These are phyloP conservation scores for Drusus annulatus DNA, from an alignment of 1,140 invertebrate genomes.

Conservation along the genomic window DNA sequence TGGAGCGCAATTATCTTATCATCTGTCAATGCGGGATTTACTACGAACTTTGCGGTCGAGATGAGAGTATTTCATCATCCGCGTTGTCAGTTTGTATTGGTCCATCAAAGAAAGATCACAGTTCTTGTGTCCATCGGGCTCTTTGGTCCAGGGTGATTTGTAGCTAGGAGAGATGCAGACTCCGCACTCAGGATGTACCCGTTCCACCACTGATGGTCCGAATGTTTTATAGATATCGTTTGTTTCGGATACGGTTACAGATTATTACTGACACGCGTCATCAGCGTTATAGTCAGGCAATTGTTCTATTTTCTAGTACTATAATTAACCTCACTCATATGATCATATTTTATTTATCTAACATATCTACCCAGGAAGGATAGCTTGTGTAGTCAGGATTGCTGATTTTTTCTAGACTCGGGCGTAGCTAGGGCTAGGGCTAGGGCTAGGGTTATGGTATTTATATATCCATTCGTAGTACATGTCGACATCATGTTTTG, in stretches of 20 bases:
- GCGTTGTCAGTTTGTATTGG: slow-evolving; percentile 24
- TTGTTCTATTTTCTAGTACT: too few relatives aligned
- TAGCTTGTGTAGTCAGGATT: too few relatives aligned
- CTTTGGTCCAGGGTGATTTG: slow-evolving; percentile 23
- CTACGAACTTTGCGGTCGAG: slow-evolving; percentile 4
- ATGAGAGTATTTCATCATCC: slow-evolving; percentile 29
- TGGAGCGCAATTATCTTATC: slow-evolving; percentile 29
- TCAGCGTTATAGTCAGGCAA: too few relatives aligned
- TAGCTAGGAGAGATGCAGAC: background rate
- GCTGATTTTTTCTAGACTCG: too few relatives aligned
- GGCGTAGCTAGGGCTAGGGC: too few relatives aligned
- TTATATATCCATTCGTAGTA: too few relatives aligned
- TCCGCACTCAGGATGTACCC: background rate
- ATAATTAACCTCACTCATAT: too few relatives aligned
- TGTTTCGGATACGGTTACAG: background rate
- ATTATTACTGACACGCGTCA: background rate
- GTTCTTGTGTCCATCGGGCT: background rate
- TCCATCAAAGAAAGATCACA: slow-evolving; percentile 22
- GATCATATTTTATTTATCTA: too few relatives aligned
- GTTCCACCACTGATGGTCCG: background rate
- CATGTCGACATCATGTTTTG: too few relatives aligned
- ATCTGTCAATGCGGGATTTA: background rate
- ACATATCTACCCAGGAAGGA: too few relatives aligned
- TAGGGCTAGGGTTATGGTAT: too few relatives aligned
- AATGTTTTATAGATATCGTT: slow-evolving; percentile 13